Evolutionary conservation across 2,797 vertebrate species (phyloP).

Genomic region (Channallabes apus): DNA sequence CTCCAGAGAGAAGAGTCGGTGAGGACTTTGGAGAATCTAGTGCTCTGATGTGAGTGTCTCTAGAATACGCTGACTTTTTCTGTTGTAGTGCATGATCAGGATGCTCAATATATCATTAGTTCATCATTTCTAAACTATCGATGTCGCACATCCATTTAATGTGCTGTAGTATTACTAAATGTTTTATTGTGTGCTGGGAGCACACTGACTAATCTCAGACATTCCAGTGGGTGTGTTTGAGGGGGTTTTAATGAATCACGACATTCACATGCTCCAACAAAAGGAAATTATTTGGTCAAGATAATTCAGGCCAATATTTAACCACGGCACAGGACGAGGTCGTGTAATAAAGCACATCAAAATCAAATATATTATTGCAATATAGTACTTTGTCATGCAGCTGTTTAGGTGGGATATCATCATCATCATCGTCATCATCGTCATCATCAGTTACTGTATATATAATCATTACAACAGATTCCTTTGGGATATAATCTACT

Average conservation of each 20-base stretch:
- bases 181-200: conserved; percentile 3
- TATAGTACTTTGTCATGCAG: background rate
- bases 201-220: conserved; percentile 4
- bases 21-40: conserved; percentile 19
- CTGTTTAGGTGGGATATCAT: background rate
- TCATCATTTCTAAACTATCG: background rate
- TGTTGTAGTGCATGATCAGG: background rate
- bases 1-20: background rate
- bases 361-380: background rate
- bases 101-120: too few species aligned
- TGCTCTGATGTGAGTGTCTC: background rate
- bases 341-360: background rate
- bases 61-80: background rate
- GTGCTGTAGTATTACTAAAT: background rate
- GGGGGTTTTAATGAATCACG: background rate
- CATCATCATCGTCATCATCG: background rate
- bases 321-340: background rate
- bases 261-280: conserved; percentile 1
- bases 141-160: background rate
- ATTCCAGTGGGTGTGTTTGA: conserved; percentile 22
- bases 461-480: background rate
- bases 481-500: background rate
- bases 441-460: background rate
- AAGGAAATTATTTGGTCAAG: conserved; percentile 17
- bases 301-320: background rate